Evolutionary conservation across 2,113 vertebrate genomes (phyloP).

Genomic region (Zosterops hypoxanthus): DNA sequence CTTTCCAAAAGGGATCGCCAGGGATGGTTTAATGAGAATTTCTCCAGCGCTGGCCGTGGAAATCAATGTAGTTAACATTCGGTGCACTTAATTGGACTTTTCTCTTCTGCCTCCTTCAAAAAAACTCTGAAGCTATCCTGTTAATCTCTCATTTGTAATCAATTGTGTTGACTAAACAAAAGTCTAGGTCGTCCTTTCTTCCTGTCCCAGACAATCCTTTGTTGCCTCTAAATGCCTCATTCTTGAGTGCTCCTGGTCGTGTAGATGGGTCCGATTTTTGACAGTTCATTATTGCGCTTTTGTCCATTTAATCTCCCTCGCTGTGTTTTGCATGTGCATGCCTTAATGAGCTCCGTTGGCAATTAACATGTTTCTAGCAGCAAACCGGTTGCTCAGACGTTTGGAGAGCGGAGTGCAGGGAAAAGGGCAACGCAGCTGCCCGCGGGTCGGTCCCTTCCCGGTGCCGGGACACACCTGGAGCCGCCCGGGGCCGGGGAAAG

Average conservation of each 20-base stretch:
- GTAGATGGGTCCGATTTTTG: slow-evolving; percentile 95
- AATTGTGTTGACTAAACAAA: slow-evolving; percentile 99
- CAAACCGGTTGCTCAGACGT: slow-evolving; percentile 95
- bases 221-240: slow-evolving; percentile 94
- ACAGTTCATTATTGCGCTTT: slow-evolving; percentile 97
- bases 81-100: slow-evolving; percentile 99
- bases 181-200: slow-evolving; percentile 96
- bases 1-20: slow-evolving; percentile 88
- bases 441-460: slow-evolving; percentile 84
- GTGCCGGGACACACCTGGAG: slow-evolving; percentile 41
- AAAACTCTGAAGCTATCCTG: slow-evolving; percentile 91
- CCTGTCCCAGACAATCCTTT: slow-evolving; percentile 95
- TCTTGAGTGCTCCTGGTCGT: slow-evolving; percentile 91
- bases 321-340: slow-evolving; percentile 91
- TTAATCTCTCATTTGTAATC: slow-evolving; percentile 99
- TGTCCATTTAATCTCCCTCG: slow-evolving; percentile 88
- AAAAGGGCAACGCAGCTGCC: slow-evolving; percentile 92
- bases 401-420: slow-evolving; percentile 86
- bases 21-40: slow-evolving; percentile 99
- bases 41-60: slow-evolving; percentile 95
- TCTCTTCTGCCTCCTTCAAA: slow-evolving; percentile 88
- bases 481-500: not conserved
- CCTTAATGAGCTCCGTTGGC: slow-evolving; percentile 94
- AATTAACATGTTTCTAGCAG: slow-evolving; percentile 97
- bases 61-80: slow-evolving; percentile 99